Evolutionary conservation across 1,140 invertebrate genomes (phyloP).

Genomic region (Megathymus violae): DNA sequence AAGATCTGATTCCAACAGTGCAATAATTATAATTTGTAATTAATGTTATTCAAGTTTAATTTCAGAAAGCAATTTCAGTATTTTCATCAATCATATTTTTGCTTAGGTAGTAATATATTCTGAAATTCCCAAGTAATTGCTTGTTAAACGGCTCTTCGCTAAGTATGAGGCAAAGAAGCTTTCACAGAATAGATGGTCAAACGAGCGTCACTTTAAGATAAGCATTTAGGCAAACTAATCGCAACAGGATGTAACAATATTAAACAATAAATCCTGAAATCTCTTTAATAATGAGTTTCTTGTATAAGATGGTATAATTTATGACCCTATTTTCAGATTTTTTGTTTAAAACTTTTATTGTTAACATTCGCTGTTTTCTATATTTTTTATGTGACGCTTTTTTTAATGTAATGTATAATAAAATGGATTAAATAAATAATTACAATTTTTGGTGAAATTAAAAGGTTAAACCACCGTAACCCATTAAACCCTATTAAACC

Average conservation of each 20-base stretch:
- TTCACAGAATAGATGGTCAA: constrained; percentile 21
- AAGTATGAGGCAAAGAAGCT: constrained; percentile 28
- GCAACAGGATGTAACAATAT: constrained; percentile 32
- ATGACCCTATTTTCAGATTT: neutral
- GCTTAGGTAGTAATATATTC: constrained; percentile 11
- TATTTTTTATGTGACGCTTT: too few species aligned
- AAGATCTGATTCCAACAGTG: too few species aligned
- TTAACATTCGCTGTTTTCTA: too few species aligned
- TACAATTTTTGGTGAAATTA: too few species aligned
- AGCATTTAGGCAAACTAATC: constrained; percentile 24
- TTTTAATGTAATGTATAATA: too few species aligned
- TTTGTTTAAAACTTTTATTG: neutral
- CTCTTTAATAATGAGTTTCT: neutral
- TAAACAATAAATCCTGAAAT: constrained; percentile 23
- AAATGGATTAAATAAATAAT: too few species aligned
- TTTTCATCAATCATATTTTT: neutral
- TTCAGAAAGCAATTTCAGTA: neutral
- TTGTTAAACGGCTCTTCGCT: constrained; percentile 21
- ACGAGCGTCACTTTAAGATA: constrained; percentile 18
- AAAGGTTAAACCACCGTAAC: too few species aligned
- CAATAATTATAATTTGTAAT: too few species aligned
- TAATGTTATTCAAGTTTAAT: neutral
- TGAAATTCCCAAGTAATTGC: constrained; percentile 13
- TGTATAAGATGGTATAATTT: neutral
- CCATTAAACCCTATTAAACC: too few species aligned